Percentiles rank a stretch among this genome's conserved stretches.
Evolutionary conservation across 2,888 invertebrate species (phyloP).

Genomic region (Creontiades dilutus): DNA sequence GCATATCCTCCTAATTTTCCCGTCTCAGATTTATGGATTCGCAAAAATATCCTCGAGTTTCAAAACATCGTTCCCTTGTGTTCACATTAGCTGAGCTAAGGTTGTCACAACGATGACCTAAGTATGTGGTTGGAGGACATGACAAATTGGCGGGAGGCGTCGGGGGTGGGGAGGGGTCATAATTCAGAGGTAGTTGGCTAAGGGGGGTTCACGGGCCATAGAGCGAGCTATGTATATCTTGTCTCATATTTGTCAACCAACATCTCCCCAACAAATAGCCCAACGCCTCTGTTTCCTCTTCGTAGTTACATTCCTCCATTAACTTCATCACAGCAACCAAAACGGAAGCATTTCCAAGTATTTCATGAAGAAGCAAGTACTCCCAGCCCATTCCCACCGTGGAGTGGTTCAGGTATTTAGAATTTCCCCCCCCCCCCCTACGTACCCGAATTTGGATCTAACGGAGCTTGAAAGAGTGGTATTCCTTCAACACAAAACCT

Average conservation of each 20-base stretch:
- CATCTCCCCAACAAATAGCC: constrained; percentile 54
- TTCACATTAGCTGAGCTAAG: not conserved
- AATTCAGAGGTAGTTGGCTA: constrained; percentile 59
- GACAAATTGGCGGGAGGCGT: not conserved
- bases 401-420: no score
- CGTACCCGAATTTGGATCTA: no score
- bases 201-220: constrained; percentile 66
- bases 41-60: no score
- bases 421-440: no score
- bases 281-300: constrained; percentile 15
- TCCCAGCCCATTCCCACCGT: no score
- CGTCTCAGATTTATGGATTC: no score
- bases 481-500: no score
- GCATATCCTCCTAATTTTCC: no score
- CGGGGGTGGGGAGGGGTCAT: constrained; percentile 8
- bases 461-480: no score
- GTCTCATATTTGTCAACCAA: constrained; percentile 60
- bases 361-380: not conserved
- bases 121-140: constrained; percentile 43
- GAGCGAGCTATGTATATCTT: constrained; percentile 71
- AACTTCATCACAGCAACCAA: not conserved
- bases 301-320: not conserved
- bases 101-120: constrained; percentile 66
- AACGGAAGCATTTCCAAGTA: not conserved
- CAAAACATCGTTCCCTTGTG: not conserved